A percentile compares a stretch with the other conserved stretches of the same genome.
Evolutionary conservation across 2,888 invertebrate genomes (phyloP).

Genomic region (Nemoura dubitans): DNA sequence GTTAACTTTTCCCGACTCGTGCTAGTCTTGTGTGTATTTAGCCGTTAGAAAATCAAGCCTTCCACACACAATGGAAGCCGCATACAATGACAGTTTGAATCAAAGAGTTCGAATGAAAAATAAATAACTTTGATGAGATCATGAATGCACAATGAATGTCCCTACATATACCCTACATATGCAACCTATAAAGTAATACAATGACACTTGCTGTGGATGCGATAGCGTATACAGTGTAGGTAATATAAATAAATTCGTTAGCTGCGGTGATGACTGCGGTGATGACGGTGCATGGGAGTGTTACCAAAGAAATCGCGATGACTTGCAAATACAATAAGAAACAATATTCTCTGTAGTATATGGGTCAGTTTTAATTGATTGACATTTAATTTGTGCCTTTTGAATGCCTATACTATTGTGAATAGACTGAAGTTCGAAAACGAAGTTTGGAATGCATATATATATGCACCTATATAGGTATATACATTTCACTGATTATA

Average conservation of each 20-base stretch:
- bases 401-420: too few species aligned
- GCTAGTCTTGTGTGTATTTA: background rate
- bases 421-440: too few species aligned
- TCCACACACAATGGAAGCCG: background rate
- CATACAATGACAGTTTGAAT: background rate
- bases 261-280: background rate
- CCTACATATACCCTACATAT: conserved; percentile 4
- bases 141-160: background rate
- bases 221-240: background rate
- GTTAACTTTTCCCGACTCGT: background rate
- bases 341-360: background rate
- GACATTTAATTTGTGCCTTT: background rate
- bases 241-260: background rate
- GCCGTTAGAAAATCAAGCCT: background rate
- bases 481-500: too few species aligned
- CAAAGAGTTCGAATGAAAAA: background rate
- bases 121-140: background rate
- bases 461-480: too few species aligned
- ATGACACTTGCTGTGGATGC: background rate
- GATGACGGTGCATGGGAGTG: background rate
- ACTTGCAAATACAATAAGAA: background rate
- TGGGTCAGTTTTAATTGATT: background rate
- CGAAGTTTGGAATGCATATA: too few species aligned
- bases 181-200: background rate
- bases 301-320: background rate